Evolutionary conservation across 2,888 invertebrate genomes (phyloP), one percentile per base, ranked within the genome.

Genomic region (Melipona bicolor): DNA sequence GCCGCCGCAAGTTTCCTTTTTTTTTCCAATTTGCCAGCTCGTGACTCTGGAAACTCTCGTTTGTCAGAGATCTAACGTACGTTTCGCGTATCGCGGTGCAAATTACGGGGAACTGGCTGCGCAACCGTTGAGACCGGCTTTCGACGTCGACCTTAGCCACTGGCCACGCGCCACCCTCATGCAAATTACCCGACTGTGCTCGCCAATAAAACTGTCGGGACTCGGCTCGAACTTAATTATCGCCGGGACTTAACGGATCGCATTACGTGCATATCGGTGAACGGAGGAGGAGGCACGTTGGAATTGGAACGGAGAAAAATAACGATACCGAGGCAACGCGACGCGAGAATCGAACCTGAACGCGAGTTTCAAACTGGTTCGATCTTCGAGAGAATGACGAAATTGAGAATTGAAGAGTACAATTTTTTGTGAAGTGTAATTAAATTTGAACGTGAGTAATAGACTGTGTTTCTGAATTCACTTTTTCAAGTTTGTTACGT

Each of bases 141-240:
- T 81, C 75, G 32, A 70, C 56, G 68, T 11, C 43, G 64, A 52
- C 67, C 59, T 79, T 76, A 73, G 62, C 68, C 59, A 15, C 54
- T 84, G 73, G 88, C 87, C 78, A 75, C 77, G 70, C 56, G 75
- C 75, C 85, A 69, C 62, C 73, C 59, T 50, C 79, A 88, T 88
- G 87, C 81, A 88, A 88, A 88, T 88, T 79, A 81, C 9, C 73
- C 59, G 78, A 71, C 73, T 24, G 52, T 27, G 50, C 75, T 72
- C 56, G 54, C 81, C 76, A 88, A 88, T 88, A 88, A 88, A 88
- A 88, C 87, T 87, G 88, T 88, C 88, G 54, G 68, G 79, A n/a
- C 50, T 79, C 43, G 9, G 79, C 85, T 80, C 74, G 80, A 85
- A 85, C 85, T 85, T 86, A 88, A 88, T 88, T 88, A 88, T 88